These are phyloP conservation scores for Atlantisia rogersi DNA, from an alignment of 2,113 vertebrate species.

Conservation along the genomic window DNA sequence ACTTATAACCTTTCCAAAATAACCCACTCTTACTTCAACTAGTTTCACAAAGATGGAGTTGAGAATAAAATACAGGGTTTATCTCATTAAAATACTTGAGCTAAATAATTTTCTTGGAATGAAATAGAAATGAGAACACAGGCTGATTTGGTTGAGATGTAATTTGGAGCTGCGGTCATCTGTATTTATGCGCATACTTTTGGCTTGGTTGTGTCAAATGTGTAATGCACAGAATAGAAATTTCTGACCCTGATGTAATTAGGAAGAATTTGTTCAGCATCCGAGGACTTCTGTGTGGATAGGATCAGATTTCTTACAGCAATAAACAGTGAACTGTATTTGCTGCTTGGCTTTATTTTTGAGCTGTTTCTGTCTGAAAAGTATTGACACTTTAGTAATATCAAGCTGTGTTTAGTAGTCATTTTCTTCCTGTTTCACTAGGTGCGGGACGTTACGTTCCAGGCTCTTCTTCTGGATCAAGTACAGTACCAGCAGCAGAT, in stretches of 20 bases:
- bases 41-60: background rate
- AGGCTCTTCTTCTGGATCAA: conserved; percentile 76
- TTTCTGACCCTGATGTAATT: background rate
- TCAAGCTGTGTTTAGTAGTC: background rate
- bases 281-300: background rate
- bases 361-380: background rate
- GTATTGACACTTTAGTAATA: background rate
- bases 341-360: background rate
- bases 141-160: background rate
- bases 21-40: background rate
- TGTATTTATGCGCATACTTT: fast-evolving
- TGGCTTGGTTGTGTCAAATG: background rate
- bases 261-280: background rate
- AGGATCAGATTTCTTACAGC: background rate
- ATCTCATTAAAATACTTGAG: background rate
- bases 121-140: background rate
- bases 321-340: background rate
- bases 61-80: background rate
- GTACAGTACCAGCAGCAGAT: conserved; percentile 79
- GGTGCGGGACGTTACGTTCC: conserved; percentile 95
- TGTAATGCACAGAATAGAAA: no score
- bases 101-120: background rate
- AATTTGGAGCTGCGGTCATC: background rate
- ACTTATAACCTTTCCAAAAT: background rate
- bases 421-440: conserved; percentile 41